Evolutionary conservation across 2,888 invertebrate genomes (phyloP).

Genomic region (Arenicola marina): DNA sequence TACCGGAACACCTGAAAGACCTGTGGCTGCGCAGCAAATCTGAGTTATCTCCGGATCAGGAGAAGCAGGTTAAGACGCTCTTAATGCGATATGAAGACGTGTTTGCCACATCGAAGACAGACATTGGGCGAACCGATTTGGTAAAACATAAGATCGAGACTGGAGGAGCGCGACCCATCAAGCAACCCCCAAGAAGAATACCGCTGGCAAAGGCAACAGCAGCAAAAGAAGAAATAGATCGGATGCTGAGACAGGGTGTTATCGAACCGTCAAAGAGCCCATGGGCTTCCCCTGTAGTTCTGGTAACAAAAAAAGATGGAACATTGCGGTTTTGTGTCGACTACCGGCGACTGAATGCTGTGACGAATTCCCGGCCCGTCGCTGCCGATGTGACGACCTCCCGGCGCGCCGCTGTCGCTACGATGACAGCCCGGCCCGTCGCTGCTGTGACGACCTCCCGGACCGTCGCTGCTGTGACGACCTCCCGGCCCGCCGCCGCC

Average conservation of each 20-base stretch:
- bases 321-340: constrained; percentile 27
- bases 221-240: background rate
- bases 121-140: background rate
- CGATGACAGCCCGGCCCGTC: too few relatives aligned
- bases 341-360: constrained; percentile 12
- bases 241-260: constrained; percentile 7
- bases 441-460: too few relatives aligned
- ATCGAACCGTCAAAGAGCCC: constrained; percentile 12
- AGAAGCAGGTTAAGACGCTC: background rate
- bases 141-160: background rate
- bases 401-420: too few relatives aligned
- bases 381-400: too few relatives aligned
- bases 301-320: constrained; percentile 26
- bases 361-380: too few relatives aligned
- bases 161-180: background rate
- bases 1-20: background rate
- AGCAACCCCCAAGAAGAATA: background rate
- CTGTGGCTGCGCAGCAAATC: background rate
- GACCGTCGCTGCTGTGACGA: too few relatives aligned
- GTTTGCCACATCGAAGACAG: background rate
- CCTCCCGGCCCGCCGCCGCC: too few relatives aligned
- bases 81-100: background rate
- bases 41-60: background rate
- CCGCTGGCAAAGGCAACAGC: background rate
- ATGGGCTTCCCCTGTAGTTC: constrained; percentile 16